Conservation (phyloP, 2,888 invertebrate genomes). For the Chymomyza fuscimana region DNA sequence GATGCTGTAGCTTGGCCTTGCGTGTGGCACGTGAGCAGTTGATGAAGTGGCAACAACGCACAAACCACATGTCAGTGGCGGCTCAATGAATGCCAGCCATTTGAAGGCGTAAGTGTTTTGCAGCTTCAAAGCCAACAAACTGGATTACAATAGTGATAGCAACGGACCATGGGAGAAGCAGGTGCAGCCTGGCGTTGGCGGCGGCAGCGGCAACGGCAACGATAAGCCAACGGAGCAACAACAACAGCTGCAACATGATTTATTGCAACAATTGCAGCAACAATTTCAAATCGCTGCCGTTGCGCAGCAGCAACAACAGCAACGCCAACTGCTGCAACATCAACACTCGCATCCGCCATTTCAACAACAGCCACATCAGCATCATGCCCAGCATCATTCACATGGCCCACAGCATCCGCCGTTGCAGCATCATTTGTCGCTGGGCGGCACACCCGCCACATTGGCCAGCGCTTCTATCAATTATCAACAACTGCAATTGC, state of each 20-base stretch:
- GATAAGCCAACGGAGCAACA: slow-evolving; percentile 51
- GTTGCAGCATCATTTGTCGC: slow-evolving; percentile 77
- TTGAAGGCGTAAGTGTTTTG: not conserved
- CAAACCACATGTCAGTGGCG: not conserved
- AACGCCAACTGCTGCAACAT: slow-evolving; percentile 59
- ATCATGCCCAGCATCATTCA: slow-evolving; percentile 33
- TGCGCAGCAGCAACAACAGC: slow-evolving; percentile 34
- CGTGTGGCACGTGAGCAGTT: slow-evolving; percentile 23
- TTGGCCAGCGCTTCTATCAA: slow-evolving; percentile 28
- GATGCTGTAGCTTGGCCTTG: slow-evolving; percentile 11
- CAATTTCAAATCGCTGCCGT: slow-evolving; percentile 38
- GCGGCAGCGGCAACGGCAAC: slow-evolving; percentile 49
- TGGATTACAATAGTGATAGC: slow-evolving; percentile 75
- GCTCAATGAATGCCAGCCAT: not conserved
- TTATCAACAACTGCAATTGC: slow-evolving; percentile 45
- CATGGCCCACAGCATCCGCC: slow-evolving; percentile 62
- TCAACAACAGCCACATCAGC: slow-evolving; percentile 50
- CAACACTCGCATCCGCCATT: slow-evolving; percentile 73
- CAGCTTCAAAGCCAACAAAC: slow-evolving; percentile 52
- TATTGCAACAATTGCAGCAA: slow-evolving; percentile 53
- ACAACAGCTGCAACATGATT: slow-evolving; percentile 61
- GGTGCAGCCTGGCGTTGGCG: slow-evolving; percentile 22
- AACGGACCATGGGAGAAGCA: slow-evolving; percentile 77
- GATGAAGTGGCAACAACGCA: slow-evolving; percentile 23
- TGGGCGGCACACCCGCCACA: slow-evolving; percentile 80